A percentile compares a stretch with the other conserved stretches of the same genome.
Evolutionary conservation across 2,888 invertebrate species (phyloP).

Genomic region (Melinopterus prodromus): DNA sequence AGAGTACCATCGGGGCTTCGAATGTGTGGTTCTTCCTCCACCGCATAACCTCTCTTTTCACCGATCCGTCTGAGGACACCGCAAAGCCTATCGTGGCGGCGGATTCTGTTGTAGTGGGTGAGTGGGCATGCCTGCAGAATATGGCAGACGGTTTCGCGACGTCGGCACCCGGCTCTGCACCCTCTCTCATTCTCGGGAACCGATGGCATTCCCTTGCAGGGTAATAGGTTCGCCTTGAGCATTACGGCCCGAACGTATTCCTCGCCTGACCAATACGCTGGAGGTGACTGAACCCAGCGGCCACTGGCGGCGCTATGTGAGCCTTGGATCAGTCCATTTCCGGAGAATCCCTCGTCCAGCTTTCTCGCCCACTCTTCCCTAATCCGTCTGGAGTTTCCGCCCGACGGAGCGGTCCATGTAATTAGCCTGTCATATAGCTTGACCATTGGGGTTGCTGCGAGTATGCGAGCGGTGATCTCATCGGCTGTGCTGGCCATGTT

Average conservation of each 20-base stretch:
- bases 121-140: constrained; percentile 42
- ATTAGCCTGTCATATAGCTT: constrained; percentile 22
- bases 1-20: constrained; percentile 25
- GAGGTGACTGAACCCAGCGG: constrained; percentile 29
- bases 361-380: constrained; percentile 20
- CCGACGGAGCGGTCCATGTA: not conserved
- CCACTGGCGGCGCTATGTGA: not conserved
- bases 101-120: constrained; percentile 40
- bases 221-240: constrained; percentile 44
- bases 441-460: constrained; percentile 20
- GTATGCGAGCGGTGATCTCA: constrained; percentile 17
- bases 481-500: not conserved
- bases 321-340: constrained; percentile 34
- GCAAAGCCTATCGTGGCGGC: constrained; percentile 34
- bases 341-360: constrained; percentile 34
- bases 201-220: constrained; percentile 45
- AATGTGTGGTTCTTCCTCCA: constrained; percentile 34
- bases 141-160: constrained; percentile 40
- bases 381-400: not conserved
- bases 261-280: constrained; percentile 42
- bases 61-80: constrained; percentile 16
- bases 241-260: constrained; percentile 44
- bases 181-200: constrained; percentile 28
- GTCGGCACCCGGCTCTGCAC: constrained; percentile 39
- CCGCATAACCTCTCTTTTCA: constrained; percentile 27